These are phyloP conservation scores for Sorex fumeus DNA, from an alignment of 2,113 vertebrate genomes.

Conservation along the genomic window DNA sequence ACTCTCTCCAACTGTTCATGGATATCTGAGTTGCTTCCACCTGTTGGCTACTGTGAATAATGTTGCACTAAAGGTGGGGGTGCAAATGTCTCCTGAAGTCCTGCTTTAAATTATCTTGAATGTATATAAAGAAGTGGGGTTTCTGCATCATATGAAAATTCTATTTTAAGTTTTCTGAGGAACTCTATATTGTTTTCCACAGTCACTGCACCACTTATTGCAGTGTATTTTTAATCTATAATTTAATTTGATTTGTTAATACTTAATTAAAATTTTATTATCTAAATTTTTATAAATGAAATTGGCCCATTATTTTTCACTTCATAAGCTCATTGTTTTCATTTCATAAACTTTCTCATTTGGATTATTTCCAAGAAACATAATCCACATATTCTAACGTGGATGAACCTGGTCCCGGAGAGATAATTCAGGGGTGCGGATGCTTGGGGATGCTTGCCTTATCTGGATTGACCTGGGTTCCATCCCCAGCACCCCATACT, in stretches of 20 bases:
- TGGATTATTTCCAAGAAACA: conserved; percentile 11
- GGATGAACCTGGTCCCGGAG: too few relatives aligned
- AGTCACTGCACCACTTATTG: neutral
- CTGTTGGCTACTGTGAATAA: conserved; percentile 11
- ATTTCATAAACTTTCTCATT: conserved; percentile 52
- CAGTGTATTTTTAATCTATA: conserved; percentile 25
- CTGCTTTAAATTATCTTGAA: neutral
- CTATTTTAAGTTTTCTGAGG: conserved; percentile 18
- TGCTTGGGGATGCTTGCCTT: too few relatives aligned
- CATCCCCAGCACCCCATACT: too few relatives aligned
- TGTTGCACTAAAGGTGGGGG: neutral
- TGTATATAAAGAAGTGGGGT: neutral
- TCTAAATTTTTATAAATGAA: conserved; percentile 33
- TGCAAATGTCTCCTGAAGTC: neutral
- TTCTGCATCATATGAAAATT: neutral
- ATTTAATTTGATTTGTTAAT: conserved; percentile 37
- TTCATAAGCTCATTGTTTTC: neutral
- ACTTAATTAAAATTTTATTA: conserved; percentile 32
- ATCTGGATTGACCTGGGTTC: too few relatives aligned
- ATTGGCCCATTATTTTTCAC: conserved; percentile 17
- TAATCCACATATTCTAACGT: too few relatives aligned
- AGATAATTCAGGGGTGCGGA: too few relatives aligned
- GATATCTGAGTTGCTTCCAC: neutral
- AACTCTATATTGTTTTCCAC: neutral
- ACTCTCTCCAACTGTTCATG: neutral